phyloP scores from a whole-genome alignment of 2,113 vertebrate species.

The Thamnaconus septentrionalis region DNA sequence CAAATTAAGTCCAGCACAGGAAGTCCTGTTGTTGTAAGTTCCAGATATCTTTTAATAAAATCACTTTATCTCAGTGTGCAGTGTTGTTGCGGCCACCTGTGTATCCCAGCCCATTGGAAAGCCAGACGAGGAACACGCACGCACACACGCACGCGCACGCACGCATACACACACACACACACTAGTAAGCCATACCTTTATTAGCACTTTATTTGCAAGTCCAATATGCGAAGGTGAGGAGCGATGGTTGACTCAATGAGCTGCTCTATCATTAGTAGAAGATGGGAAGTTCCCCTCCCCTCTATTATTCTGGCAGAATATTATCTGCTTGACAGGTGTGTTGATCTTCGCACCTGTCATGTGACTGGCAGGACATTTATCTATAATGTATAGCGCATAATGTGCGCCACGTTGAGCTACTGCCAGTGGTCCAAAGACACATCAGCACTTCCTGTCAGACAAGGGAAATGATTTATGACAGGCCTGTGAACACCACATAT shows the following conservation, averaged over 20 bases:
- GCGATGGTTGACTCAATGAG: constrained; percentile 47
- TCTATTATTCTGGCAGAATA: constrained; percentile 53
- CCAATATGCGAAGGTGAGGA: constrained; percentile 26
- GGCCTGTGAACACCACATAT: no score
- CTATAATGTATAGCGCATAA: no score
- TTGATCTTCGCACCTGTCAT: background rate
- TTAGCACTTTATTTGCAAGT: constrained; percentile 53
- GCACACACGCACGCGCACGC: no score
- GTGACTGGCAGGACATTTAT: no score
- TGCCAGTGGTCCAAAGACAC: no score
- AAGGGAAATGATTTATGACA: no score
- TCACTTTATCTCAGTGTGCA: constrained; percentile 39
- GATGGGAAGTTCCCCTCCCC: constrained; percentile 46
- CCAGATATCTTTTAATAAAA: constrained; percentile 39
- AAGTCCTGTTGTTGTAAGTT: no score
- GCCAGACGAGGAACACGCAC: no score
- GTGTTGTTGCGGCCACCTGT: constrained; percentile 10
- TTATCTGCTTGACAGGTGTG: constrained; percentile 39
- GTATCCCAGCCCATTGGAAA: no score
- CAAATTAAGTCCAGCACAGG: no score
- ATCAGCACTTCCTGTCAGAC: no score
- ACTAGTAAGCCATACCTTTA: constrained; percentile 14
- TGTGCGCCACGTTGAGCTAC: no score
- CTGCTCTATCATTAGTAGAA: constrained; percentile 42
- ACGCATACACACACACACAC: background rate